phyloP scores from a whole-genome alignment of 2,113 vertebrate genomes.

The Brachyhypopomus gauderio region DNA sequence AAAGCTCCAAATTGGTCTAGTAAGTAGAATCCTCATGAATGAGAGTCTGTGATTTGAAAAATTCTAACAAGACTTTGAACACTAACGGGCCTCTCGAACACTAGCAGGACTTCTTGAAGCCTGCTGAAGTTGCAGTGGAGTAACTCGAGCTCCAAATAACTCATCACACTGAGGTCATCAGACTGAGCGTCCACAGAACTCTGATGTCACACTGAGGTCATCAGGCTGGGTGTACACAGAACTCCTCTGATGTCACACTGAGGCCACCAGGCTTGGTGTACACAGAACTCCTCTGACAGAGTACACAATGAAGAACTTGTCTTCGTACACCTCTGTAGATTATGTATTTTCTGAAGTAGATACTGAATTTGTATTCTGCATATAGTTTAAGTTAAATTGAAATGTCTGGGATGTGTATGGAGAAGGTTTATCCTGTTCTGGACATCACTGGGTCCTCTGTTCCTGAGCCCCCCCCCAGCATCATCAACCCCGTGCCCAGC shows the following conservation, averaged over 20 bases:
- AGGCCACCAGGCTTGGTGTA: neutral
- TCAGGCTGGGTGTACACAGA: neutral
- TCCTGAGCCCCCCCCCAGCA: no score
- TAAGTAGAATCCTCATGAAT: neutral
- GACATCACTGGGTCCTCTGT: no score
- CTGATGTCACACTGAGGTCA: no score
- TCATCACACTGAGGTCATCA: no score
- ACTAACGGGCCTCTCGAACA: neutral
- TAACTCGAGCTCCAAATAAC: neutral
- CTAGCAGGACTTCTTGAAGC: neutral
- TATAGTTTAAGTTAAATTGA: neutral
- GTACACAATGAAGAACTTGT: neutral
- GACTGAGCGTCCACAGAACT: no score
- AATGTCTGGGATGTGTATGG: neutral
- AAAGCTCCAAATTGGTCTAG: neutral
- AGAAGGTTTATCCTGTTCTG: neutral
- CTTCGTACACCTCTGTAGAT: neutral
- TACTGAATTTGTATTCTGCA: slow-evolving; percentile 6
- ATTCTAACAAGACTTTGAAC: neutral
- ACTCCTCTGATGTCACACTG: neutral
- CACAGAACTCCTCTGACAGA: neutral
- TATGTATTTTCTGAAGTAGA: slow-evolving; percentile 29
- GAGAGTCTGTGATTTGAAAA: neutral
- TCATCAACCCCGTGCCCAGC: no score
- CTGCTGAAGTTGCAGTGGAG: neutral